Evolutionary conservation across 1,140 invertebrate species (phyloP).

Genomic region (Trinorchestia longiramus): DNA sequence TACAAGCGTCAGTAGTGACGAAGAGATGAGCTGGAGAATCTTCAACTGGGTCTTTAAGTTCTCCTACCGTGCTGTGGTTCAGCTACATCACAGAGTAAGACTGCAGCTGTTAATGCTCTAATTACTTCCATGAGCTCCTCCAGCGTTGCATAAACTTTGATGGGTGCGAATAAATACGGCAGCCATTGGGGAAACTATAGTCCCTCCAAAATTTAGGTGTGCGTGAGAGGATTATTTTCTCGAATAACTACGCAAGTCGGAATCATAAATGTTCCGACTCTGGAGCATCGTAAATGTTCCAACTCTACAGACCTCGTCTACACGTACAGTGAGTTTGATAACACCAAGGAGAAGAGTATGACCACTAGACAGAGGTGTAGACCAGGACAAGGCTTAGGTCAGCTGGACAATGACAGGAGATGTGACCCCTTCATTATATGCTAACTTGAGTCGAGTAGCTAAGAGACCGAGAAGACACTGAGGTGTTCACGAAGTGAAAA

Average conservation of each 20-base stretch:
- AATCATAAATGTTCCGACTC: neutral
- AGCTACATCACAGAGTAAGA: no score
- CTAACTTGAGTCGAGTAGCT: neutral
- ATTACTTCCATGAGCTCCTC: no score
- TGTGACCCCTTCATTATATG: neutral
- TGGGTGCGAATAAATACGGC: no score
- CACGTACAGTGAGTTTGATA: neutral
- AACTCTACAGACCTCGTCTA: neutral
- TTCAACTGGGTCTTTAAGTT: no score
- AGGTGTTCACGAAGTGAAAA: neutral
- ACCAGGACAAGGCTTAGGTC: neutral
- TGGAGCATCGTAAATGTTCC: neutral
- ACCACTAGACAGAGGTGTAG: neutral
- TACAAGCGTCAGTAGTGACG: no score
- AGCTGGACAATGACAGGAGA: neutral
- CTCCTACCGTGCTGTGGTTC: no score
- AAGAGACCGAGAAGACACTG: neutral
- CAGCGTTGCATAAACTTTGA: no score
- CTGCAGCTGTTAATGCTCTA: no score
- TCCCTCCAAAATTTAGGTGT: neutral
- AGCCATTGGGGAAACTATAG: neutral
- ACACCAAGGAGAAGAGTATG: neutral
- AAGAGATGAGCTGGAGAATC: no score
- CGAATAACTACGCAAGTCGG: neutral
- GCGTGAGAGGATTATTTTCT: neutral